Evolutionary conservation across 2,797 vertebrate genomes (phyloP), one percentile per base, ranked within the genome.

Genomic region (Amniataba percoides): DNA sequence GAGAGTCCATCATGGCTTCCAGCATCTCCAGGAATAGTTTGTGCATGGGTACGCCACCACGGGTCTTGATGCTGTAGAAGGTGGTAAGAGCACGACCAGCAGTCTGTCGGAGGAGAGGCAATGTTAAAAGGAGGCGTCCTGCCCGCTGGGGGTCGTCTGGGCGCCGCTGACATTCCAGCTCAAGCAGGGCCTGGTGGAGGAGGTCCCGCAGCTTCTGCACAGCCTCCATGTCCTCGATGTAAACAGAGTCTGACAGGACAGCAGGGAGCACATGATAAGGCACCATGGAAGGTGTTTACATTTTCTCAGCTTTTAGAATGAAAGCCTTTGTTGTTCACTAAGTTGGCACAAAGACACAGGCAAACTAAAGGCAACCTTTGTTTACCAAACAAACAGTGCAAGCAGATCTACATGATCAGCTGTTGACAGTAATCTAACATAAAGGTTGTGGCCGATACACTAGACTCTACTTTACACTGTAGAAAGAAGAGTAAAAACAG

Each of bases 1-100:
- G 95, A 34, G 95, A 97, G 94, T 98, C 97, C 97, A 98, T 98
- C 97, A 97, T 98, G 93, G 97, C 97, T 93, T 98, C 97, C 74
- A 98, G 94, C 97, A 98, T 98, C 94, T 98, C 97, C 90, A 98
- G 89, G 90, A 98, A 98, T 69, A 98, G 95, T 96, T 97, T 98
- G 95, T 98, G 97, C 97, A 98, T 98, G 91, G 97, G 97, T 61
- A 97, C 96, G 8, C 97, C 96, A 34, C 97, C 97, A 5, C 97
- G 97, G 86, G 96, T 96, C 92, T 97, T 97, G 90, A 98, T 97
- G 90, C 96, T 96, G 82, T 97, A 97, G 94, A 98, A 98, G 63
- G 97, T 97, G 85, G 95, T 96, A 65, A 97, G 95, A 65, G 97
- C 97, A 8, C 97, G 96, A 73, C 96, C 96, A 0, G 97, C 97